Percentiles rank a stretch among this genome's conserved stretches.
Conservation (phyloP, 2,888 invertebrate genomes). For the Leistus spinibarbis region DNA sequence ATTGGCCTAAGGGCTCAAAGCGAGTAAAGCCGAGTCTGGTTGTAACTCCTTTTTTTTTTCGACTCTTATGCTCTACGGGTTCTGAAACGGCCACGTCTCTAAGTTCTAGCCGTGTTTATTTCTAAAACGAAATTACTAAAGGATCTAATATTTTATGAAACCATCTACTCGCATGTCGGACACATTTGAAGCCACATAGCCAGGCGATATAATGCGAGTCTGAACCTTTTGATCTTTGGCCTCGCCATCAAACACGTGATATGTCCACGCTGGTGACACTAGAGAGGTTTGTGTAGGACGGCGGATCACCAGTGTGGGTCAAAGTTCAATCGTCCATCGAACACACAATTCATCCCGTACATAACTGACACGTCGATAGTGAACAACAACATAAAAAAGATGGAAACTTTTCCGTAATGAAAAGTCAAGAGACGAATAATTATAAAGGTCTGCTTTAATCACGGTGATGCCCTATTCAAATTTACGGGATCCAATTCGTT, state of each 20-base stretch:
- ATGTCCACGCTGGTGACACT: background rate
- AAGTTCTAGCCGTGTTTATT: background rate
- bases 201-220: background rate
- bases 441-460: background rate
- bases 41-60: too few species aligned
- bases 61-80: background rate
- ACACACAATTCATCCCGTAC: background rate
- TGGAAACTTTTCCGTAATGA: background rate
- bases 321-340: too few species aligned
- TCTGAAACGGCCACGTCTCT: background rate
- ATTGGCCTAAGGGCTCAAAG: too few species aligned
- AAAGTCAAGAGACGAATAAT: background rate
- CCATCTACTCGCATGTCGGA: background rate
- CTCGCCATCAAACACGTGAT: background rate
- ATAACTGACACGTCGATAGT: too few species aligned
- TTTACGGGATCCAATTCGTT: background rate
- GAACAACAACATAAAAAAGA: background rate
- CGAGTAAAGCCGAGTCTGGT: too few species aligned
- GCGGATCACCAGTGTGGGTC: too few species aligned
- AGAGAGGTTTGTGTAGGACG: background rate
- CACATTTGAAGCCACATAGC: background rate
- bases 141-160: background rate
- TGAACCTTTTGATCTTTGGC: background rate
- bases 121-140: background rate
- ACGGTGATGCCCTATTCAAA: background rate